Percentiles rank a stretch among this genome's conserved stretches.
Evolutionary conservation across 2,888 invertebrate species (phyloP).

Genomic region (Mimas tiliae): DNA sequence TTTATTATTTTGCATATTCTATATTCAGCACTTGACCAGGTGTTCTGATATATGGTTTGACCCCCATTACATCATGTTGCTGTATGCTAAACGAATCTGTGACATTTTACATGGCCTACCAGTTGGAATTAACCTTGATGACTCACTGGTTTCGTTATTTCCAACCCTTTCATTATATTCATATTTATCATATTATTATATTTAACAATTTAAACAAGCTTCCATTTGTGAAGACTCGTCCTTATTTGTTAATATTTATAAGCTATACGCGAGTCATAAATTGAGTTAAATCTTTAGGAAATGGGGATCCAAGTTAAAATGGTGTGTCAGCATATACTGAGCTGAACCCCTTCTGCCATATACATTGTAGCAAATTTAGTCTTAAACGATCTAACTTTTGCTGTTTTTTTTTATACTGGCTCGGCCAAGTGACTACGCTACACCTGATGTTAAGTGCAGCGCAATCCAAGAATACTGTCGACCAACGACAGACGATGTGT

Average conservation of each 20-base stretch:
- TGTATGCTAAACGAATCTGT: constrained; percentile 36
- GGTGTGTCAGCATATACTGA: too few relatives aligned
- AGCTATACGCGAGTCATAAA: neutral
- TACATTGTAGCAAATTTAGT: too few relatives aligned
- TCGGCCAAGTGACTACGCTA: too few relatives aligned
- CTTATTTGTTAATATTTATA: neutral
- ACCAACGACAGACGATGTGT: too few relatives aligned
- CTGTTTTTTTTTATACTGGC: too few relatives aligned
- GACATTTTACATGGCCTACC: constrained; percentile 60
- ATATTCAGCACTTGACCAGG: constrained; percentile 5
- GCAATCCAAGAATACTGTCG: too few relatives aligned
- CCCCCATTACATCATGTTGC: constrained; percentile 13
- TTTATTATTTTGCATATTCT: neutral
- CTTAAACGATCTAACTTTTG: too few relatives aligned
- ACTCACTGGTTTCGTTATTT: constrained; percentile 50
- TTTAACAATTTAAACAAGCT: constrained; percentile 31
- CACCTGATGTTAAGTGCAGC: too few relatives aligned
- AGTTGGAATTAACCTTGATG: constrained; percentile 49
- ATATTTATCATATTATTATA: constrained; percentile 34
- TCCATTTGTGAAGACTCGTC: constrained; percentile 12
- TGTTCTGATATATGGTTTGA: constrained; percentile 25
- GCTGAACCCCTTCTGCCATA: too few relatives aligned
- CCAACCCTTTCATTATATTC: constrained; percentile 45
- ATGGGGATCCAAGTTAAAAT: too few relatives aligned
- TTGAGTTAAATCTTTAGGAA: neutral